Conservation (phyloP, 2,113 vertebrate species). For the Pampusana beccarii region DNA sequence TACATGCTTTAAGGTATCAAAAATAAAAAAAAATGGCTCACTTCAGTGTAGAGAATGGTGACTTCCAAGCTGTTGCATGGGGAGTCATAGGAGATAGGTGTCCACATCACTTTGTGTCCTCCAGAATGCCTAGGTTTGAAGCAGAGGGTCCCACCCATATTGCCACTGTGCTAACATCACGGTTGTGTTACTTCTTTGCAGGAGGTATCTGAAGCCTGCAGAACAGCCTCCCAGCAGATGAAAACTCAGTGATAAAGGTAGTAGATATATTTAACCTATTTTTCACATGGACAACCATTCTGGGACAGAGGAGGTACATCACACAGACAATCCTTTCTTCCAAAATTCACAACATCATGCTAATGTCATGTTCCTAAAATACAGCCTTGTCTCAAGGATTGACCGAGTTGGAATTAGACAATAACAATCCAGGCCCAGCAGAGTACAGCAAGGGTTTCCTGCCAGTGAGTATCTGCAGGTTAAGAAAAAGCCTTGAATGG, state of each 20-base stretch:
- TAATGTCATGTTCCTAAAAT: background rate
- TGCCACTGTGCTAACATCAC: accelerated
- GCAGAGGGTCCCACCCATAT: background rate
- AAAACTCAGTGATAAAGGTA: background rate
- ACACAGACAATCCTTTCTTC: background rate
- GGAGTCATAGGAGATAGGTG: accelerated
- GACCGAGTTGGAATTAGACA: background rate
- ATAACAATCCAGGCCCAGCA: background rate
- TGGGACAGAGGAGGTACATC: background rate
- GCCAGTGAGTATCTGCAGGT: background rate
- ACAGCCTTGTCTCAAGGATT: background rate
- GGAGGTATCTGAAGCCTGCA: background rate
- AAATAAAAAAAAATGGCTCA: constrained; percentile 1
- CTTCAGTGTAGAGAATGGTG: background rate
- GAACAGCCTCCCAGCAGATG: background rate
- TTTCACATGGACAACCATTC: background rate
- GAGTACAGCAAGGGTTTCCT: background rate
- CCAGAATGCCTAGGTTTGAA: background rate
- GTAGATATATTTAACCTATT: background rate
- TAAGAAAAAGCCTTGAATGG: background rate
- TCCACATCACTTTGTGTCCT: background rate
- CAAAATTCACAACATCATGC: background rate
- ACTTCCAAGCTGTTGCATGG: background rate
- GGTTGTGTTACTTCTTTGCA: background rate
- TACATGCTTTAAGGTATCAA: constrained; percentile 4